Percentiles rank a stretch among this genome's conserved stretches.
These are phyloP conservation scores for Tromatobia lineatoria DNA, from an alignment of 2,888 invertebrate species.

Conservation along the genomic window DNA sequence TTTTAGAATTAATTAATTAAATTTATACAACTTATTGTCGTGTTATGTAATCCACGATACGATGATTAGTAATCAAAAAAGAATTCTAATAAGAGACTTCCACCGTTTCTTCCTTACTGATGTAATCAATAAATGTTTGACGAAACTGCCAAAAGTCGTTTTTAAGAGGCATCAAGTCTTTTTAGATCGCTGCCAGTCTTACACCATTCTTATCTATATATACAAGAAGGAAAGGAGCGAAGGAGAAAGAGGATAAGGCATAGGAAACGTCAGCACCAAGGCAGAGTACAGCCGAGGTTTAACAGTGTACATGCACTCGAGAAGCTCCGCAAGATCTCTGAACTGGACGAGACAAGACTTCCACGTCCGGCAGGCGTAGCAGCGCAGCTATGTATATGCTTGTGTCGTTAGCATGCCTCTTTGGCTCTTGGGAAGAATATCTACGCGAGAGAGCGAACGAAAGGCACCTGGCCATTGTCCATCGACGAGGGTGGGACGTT, in stretches of 20 bases:
- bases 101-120: too few relatives aligned
- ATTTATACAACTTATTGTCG: too few relatives aligned
- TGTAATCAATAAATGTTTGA: too few relatives aligned
- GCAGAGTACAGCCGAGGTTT: background rate
- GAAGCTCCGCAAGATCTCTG: constrained; percentile 10
- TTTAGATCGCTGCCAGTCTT: too few relatives aligned
- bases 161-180: too few relatives aligned
- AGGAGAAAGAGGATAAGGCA: background rate
- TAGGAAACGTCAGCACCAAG: background rate
- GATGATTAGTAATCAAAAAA: too few relatives aligned
- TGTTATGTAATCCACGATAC: too few relatives aligned
- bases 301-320: background rate
- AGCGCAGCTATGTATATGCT: background rate
- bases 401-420: constrained; percentile 26
- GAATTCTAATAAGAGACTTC: too few relatives aligned
- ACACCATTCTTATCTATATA: too few relatives aligned
- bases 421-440: constrained; percentile 9
- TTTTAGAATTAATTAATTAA: too few relatives aligned
- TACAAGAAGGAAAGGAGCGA: background rate
- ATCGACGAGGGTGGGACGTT: constrained; percentile 52
- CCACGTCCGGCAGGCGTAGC: constrained; percentile 34
- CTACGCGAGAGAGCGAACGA: constrained; percentile 13
- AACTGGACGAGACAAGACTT: constrained; percentile 18
- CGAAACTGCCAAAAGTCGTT: too few relatives aligned
- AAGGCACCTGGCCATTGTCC: constrained; percentile 49